Percentiles rank a stretch among this genome's conserved stretches.
Conservation (phyloP, 2,888 invertebrate genomes). For the Epinotia nisella region DNA sequence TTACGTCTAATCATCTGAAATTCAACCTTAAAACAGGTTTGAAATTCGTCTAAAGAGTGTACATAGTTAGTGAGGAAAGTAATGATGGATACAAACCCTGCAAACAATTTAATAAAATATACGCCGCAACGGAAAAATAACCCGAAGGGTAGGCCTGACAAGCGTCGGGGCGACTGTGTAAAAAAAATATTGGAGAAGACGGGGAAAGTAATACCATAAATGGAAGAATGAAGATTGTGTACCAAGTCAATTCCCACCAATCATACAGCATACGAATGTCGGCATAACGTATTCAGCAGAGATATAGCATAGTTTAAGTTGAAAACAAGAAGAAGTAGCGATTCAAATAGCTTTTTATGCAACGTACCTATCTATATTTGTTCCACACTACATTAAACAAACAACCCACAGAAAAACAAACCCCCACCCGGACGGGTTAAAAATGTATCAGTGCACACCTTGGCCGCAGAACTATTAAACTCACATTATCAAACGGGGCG, state of each 20-base stretch:
- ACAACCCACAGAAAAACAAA: conserved; percentile 18
- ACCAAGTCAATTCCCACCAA: no score
- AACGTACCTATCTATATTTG: background rate
- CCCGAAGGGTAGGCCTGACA: no score
- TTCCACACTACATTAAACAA: background rate
- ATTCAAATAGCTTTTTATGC: background rate
- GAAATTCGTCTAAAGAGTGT: background rate
- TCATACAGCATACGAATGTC: no score
- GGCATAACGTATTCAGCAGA: no score
- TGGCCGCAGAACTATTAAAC: conserved; percentile 63
- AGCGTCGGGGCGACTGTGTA: no score
- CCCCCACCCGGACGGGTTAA: conserved; percentile 9
- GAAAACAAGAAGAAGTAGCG: background rate
- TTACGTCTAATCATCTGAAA: conserved; percentile 8
- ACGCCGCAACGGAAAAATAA: no score
- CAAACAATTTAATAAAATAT: no score
- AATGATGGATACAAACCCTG: no score
- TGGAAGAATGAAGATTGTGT: no score
- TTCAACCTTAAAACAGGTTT: background rate
- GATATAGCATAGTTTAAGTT: background rate
- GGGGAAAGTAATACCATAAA: no score
- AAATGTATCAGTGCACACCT: conserved; percentile 43
- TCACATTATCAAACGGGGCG: conserved; percentile 66
- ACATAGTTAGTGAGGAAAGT: background rate
- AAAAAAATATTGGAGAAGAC: no score